Evolutionary conservation across 2,888 invertebrate species (phyloP).

Genomic region (Limnephilus auricula): DNA sequence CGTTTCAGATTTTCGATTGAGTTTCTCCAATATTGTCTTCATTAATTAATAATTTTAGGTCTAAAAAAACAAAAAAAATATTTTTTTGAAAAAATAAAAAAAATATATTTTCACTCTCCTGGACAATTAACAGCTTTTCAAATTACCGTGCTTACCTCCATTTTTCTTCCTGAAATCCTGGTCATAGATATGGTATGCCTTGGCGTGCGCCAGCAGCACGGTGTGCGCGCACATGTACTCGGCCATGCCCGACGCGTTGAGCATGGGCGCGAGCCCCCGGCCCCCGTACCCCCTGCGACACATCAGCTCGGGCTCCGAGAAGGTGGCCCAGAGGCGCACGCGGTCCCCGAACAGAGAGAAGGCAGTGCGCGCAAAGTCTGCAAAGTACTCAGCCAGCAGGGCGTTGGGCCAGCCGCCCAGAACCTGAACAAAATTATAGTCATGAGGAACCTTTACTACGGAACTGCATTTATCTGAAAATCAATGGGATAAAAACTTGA

Average conservation of each 20-base stretch:
- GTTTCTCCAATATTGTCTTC: too few species aligned
- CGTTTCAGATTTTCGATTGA: too few species aligned
- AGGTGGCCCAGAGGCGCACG: constrained; percentile 78
- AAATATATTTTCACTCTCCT: too few species aligned
- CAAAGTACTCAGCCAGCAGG: constrained; percentile 76
- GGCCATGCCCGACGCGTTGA: constrained; percentile 72
- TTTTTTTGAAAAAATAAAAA: too few species aligned
- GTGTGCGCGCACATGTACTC: constrained; percentile 79
- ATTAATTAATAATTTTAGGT: too few species aligned
- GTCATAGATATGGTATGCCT: constrained; percentile 73
- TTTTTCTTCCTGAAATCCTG: constrained; percentile 65
- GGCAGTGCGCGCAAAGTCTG: constrained; percentile 77
- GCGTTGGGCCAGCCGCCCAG: constrained; percentile 81
- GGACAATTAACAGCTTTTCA: too few species aligned
- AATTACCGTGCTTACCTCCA: constrained; percentile 43
- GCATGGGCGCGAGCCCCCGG: constrained; percentile 70
- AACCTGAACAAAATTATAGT: constrained; percentile 72
- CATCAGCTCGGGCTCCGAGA: constrained; percentile 77
- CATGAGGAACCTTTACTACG: constrained; percentile 72
- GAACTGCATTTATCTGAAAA: constrained; percentile 79
- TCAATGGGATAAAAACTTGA: too few species aligned
- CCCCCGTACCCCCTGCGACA: constrained; percentile 72
- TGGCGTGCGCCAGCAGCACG: constrained; percentile 78
- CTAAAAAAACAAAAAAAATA: too few species aligned
- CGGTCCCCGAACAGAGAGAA: constrained; percentile 75